Conservation (phyloP, 2,113 vertebrate species). For the Apus apus region DNA sequence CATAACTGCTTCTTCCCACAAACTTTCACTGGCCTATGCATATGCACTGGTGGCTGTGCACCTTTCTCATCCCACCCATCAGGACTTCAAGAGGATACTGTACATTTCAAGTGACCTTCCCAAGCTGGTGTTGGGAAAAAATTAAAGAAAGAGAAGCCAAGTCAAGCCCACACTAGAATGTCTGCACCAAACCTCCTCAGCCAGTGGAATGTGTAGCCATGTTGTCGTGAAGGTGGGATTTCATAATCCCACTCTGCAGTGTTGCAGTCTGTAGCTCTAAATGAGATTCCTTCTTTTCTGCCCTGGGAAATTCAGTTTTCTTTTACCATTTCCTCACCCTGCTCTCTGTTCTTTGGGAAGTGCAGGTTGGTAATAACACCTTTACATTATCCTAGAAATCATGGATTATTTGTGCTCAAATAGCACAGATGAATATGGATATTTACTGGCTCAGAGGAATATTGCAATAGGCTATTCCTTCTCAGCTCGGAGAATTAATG, state of each 20-base stretch:
- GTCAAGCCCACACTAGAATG: accelerated
- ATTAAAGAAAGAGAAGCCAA: neutral
- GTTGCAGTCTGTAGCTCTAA: neutral
- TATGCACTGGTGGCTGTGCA: too few species aligned
- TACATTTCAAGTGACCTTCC: neutral
- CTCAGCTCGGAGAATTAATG: neutral
- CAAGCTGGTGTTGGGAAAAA: neutral
- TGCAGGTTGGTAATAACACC: neutral
- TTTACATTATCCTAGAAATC: neutral
- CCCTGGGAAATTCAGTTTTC: neutral
- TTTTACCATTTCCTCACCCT: neutral
- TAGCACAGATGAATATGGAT: neutral
- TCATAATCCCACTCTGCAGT: neutral
- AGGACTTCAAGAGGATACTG: neutral
- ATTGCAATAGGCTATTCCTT: neutral
- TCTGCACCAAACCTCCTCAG: neutral
- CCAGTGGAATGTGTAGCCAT: neutral
- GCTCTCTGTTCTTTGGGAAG: neutral
- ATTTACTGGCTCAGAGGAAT: neutral
- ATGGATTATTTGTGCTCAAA: neutral
- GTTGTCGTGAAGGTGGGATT: neutral
- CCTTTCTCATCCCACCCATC: neutral
- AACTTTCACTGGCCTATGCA: neutral
- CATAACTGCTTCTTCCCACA: neutral
- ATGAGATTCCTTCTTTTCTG: neutral